Base-by-base conservation (phyloP, 2,797 vertebrate genomes). In the Clarias pachynema region DNA sequence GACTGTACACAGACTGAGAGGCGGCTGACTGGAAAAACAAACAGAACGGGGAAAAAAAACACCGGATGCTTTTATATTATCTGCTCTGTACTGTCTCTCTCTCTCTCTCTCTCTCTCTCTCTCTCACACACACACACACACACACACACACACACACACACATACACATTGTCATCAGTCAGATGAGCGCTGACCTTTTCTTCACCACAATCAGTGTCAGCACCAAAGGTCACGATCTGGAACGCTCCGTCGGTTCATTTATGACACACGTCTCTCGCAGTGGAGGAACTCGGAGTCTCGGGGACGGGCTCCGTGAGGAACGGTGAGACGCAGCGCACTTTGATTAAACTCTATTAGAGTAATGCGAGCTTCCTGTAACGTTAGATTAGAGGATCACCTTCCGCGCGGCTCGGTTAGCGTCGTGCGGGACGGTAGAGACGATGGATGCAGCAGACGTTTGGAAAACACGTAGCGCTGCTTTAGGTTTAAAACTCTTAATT, bases 1-100 rank as follows among this genome's bases (percentile, higher is more conserved):
- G 82, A 87, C 82, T 56, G 83, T 63, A 82, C 68, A 78, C 62
- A 84, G 84, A 78, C 75, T 31, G n/a, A 78, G 70, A 40, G 60
- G 53, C n/a, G 49, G 65, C 85, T 14, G 37, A 40, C 53, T 86
- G 86, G 88, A 90, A 89, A 86, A 91, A 85, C 85, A 88, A 89
- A 90, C 89, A 87, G 63, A 66, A 60, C 44, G 79, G 85, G 81
- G 88, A 18, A 26, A 0, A 22, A 14, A 26, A 89, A 24, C 20
- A 0, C 20, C 5, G 22, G 73, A 59, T 77, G 15, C 44, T 74
- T 12, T 72, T 44, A 49, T 2, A 49, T 49, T 12, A 62, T 40
- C 53, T 77, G 5, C 26, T 7, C 24, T 34, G 18, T 29, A 15
- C 3, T 56, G 18, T 34, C 4, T 69, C 59, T 63, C 1, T 40